These are phyloP conservation scores for Grallaria varia DNA, from an alignment of 2,113 vertebrate species.

Conservation along the genomic window DNA sequence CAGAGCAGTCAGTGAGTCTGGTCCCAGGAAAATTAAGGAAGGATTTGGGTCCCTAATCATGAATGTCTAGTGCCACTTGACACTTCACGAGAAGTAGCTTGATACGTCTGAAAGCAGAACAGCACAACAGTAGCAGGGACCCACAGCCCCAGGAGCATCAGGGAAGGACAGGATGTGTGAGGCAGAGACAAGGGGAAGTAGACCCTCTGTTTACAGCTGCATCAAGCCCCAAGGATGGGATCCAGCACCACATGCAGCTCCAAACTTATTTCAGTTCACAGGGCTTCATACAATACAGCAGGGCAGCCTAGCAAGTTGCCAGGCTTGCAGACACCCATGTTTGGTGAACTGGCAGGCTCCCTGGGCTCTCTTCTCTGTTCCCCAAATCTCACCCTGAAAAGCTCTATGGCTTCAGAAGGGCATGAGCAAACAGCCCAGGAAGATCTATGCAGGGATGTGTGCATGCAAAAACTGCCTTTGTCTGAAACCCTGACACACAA, in stretches of 20 bases:
- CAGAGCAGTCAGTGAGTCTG: background rate
- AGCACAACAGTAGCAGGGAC: background rate
- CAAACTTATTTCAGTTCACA: background rate
- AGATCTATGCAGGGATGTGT: background rate
- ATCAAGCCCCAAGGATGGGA: accelerated
- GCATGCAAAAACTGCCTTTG: background rate
- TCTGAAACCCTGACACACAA: background rate
- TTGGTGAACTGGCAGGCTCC: background rate
- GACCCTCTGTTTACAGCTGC: background rate
- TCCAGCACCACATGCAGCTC: background rate
- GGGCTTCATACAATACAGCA: background rate
- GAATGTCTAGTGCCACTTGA: background rate
- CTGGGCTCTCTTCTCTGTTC: background rate
- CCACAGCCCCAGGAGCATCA: accelerated
- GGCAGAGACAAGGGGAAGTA: background rate
- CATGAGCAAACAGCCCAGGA: background rate
- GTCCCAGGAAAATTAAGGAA: background rate
- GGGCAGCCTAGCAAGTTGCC: background rate
- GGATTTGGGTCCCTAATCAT: background rate
- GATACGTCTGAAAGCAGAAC: background rate
- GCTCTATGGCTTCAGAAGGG: background rate
- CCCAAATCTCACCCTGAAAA: background rate
- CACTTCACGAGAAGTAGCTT: background rate
- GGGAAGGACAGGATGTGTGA: accelerated
- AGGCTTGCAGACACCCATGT: background rate